phyloP scores from a whole-genome alignment of 23 tunicate species.

The Styela plicata region DNA sequence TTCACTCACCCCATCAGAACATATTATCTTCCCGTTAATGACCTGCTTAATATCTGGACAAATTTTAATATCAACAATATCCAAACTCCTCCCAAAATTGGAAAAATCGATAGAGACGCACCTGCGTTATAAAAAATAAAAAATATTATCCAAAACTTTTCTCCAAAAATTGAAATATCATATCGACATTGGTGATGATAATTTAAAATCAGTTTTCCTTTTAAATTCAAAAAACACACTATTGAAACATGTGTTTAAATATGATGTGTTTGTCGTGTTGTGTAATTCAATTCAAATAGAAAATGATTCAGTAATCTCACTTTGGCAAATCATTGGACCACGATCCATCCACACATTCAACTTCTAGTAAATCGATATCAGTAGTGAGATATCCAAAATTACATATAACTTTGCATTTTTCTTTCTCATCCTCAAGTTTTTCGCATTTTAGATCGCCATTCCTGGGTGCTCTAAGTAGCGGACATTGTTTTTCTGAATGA shows the following conservation, averaged over 20 bases:
- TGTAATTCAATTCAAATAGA: too few relatives aligned
- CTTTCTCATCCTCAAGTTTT: background rate
- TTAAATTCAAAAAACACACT: too few relatives aligned
- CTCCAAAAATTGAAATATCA: too few relatives aligned
- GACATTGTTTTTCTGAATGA: too few relatives aligned
- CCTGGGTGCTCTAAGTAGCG: background rate
- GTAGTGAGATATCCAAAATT: background rate
- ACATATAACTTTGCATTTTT: background rate
- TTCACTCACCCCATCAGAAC: background rate
- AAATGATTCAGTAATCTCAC: too few relatives aligned
- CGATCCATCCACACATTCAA: slow-evolving; percentile 9
- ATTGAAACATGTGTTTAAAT: too few relatives aligned
- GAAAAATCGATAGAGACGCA: too few relatives aligned
- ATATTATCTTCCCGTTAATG: background rate
- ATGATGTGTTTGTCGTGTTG: too few relatives aligned
- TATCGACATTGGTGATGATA: too few relatives aligned
- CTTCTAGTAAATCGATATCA: background rate
- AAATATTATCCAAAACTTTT: too few relatives aligned
- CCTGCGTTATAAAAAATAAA: too few relatives aligned
- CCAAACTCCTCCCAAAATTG: background rate
- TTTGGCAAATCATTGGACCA: slow-evolving; percentile 8
- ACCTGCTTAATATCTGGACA: background rate
- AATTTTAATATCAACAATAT: background rate
- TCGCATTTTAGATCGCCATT: background rate
- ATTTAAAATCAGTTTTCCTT: too few relatives aligned